Evolutionary conservation across 2,797 vertebrate species (phyloP).

Genomic region (Morelia viridis): DNA sequence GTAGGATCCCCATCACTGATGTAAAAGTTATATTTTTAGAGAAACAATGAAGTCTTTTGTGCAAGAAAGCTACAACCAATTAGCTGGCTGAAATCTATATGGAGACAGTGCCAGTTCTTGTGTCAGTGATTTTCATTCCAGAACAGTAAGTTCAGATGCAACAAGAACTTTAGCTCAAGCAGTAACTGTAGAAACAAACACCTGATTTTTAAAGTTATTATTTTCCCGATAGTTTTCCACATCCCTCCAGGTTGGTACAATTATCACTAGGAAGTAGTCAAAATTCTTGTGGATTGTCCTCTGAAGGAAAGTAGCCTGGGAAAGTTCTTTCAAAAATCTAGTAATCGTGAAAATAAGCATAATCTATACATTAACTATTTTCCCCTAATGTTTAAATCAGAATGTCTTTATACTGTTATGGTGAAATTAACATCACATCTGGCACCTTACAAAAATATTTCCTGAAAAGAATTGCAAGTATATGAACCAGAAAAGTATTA

Average conservation of each 20-base stretch:
- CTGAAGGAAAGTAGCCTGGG: neutral
- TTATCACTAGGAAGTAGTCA: neutral
- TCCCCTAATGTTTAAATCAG: slow-evolving; percentile 10
- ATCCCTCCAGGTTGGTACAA: neutral
- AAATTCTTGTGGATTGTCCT: neutral
- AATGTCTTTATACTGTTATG: slow-evolving; percentile 24
- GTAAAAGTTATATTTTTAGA: neutral
- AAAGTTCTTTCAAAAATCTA: neutral
- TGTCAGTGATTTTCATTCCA: neutral
- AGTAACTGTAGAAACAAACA: neutral
- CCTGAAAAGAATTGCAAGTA: neutral
- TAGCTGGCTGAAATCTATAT: neutral
- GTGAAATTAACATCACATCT: slow-evolving; percentile 8
- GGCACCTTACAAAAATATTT: slow-evolving; percentile 32
- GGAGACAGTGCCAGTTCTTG: neutral
- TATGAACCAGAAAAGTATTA: slow-evolving; percentile 34
- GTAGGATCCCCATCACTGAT: neutral
- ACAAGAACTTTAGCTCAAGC: neutral
- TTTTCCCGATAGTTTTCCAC: neutral
- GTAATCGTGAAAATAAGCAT: neutral
- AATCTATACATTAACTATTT: slow-evolving; percentile 1
- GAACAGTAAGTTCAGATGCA: neutral
- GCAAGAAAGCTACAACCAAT: neutral
- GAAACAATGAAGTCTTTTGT: neutral
- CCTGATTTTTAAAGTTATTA: neutral